phyloP scores from a whole-genome alignment of 2,888 invertebrate genomes.

The Drosophila monieri region DNA sequence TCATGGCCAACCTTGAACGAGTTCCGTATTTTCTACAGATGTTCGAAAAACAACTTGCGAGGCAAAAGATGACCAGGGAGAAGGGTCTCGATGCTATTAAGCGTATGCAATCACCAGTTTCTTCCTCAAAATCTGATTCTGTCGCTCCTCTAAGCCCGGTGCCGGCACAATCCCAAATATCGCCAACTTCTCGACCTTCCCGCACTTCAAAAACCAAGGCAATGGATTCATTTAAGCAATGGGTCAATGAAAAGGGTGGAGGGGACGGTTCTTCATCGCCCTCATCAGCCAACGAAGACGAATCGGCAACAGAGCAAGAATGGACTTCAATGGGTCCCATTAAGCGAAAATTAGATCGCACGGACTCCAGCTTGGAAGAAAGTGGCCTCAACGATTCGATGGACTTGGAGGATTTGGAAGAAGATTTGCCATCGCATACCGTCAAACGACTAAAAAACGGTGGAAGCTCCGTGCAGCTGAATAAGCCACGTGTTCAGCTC shows the following conservation, averaged over 20 bases:
- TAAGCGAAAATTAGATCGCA: slow-evolving; percentile 85
- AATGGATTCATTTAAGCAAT: slow-evolving; percentile 92
- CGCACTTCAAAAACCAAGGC: slow-evolving; percentile 90
- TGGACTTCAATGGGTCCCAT: slow-evolving; percentile 66
- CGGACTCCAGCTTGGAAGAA: slow-evolving; percentile 79
- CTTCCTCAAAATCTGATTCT: slow-evolving; percentile 31
- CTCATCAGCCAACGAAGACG: slow-evolving; percentile 85
- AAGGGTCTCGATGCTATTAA: slow-evolving; percentile 63
- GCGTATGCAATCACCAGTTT: slow-evolving; percentile 36
- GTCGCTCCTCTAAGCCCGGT: slow-evolving; percentile 59
- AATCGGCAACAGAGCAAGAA: slow-evolving; percentile 69
- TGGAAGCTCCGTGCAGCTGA: slow-evolving; percentile 78
- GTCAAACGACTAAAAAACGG: slow-evolving; percentile 85
- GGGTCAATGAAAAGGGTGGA: slow-evolving; percentile 85
- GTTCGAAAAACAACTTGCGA: slow-evolving; percentile 91
- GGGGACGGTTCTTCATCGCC: slow-evolving; percentile 85
- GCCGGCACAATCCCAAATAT: slow-evolving; percentile 67
- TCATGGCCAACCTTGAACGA: slow-evolving; percentile 89
- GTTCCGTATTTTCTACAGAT: slow-evolving; percentile 91
- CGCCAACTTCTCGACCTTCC: slow-evolving; percentile 83
- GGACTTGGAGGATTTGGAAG: slow-evolving; percentile 85
- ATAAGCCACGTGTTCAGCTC: slow-evolving; percentile 58
- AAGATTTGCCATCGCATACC: slow-evolving; percentile 84
- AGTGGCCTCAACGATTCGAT: slow-evolving; percentile 83
- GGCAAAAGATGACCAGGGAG: slow-evolving; percentile 89